Evolutionary conservation across 2,113 vertebrate species (phyloP).

Genomic region (Rhagologus leucostigma): DNA sequence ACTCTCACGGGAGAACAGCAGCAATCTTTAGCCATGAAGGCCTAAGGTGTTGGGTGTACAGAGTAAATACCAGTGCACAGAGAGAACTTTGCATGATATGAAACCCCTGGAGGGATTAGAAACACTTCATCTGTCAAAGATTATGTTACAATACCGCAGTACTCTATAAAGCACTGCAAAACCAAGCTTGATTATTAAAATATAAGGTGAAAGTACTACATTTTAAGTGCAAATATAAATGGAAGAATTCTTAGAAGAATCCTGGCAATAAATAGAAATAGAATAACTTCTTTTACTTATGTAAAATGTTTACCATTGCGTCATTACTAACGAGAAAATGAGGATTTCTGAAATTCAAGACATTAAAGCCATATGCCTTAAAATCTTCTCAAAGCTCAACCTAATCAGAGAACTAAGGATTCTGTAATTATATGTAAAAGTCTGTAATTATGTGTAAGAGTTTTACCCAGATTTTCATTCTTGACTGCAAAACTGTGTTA

Average conservation of each 20-base stretch:
- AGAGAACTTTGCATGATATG: background rate
- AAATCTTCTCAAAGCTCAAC: background rate
- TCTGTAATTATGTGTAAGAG: background rate
- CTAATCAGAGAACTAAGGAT: background rate
- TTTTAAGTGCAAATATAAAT: background rate
- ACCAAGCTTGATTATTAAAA: background rate
- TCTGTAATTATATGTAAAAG: background rate
- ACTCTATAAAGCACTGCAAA: background rate
- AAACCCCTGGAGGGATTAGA: background rate
- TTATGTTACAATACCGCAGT: background rate
- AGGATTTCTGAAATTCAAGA: background rate
- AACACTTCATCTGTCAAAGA: background rate
- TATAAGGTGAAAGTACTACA: background rate
- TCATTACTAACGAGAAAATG: background rate
- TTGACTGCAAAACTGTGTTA: conserved; percentile 4
- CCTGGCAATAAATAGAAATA: background rate
- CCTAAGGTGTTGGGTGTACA: background rate
- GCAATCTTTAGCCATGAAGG: background rate
- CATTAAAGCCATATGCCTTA: background rate
- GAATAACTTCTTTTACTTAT: background rate
- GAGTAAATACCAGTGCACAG: background rate
- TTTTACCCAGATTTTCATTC: conserved; percentile 39
- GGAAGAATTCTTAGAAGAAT: background rate
- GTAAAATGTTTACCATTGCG: background rate
- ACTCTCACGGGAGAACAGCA: background rate